Percentiles rank a stretch among this genome's conserved stretches.
Evolutionary conservation across 2,888 invertebrate species (phyloP).

Genomic region (Mesodorylaimus sp.): DNA sequence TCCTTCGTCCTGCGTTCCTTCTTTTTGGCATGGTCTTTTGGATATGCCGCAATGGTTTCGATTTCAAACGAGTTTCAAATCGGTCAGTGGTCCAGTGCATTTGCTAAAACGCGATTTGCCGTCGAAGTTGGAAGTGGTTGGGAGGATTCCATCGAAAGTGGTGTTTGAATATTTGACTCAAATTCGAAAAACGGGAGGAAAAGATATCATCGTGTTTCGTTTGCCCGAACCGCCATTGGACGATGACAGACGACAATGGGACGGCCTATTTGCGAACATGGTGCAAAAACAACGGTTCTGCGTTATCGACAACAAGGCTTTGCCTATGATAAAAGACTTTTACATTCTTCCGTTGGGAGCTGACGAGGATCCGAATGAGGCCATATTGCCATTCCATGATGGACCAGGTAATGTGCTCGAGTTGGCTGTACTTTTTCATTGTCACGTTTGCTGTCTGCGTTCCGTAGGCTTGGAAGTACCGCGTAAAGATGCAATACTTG

Average conservation of each 20-base stretch:
- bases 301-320: conserved; percentile 12
- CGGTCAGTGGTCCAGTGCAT: neutral
- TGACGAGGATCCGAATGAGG: conserved; percentile 47
- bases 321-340: conserved; percentile 67
- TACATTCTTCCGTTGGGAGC: conserved; percentile 70
- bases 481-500: no score
- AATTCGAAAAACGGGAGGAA: conserved; percentile 65
- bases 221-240: conserved; percentile 1
- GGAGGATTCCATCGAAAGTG: conserved; percentile 68
- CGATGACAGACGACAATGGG: conserved; percentile 3
- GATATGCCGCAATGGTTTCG: conserved; percentile 3
- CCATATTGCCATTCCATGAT: conserved; percentile 37
- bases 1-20: no score
- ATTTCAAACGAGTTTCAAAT: neutral
- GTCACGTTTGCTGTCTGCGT: no score
- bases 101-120: conserved; percentile 50
- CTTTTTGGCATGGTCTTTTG: conserved; percentile 6
- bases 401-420: conserved; percentile 52
- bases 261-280: conserved; percentile 8
- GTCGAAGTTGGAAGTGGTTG: conserved; percentile 57
- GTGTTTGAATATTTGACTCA: conserved; percentile 81
- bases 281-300: conserved; percentile 1
- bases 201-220: conserved; percentile 29
- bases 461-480: no score
- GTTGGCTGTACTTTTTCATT: no score